Conservation (phyloP, 2,797 vertebrate species). For the Xenopus petersii region DNA sequence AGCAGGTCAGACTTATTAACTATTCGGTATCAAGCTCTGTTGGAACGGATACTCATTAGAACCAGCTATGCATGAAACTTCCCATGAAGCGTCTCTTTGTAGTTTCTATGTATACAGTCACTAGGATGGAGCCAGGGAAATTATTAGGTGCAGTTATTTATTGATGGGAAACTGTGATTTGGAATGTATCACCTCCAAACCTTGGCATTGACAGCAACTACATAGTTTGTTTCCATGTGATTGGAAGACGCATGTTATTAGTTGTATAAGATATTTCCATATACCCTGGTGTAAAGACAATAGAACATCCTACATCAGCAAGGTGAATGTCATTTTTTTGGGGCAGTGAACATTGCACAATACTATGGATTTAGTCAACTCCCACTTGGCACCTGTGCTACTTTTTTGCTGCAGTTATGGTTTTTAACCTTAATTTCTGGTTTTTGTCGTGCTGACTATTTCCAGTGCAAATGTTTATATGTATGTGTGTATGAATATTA, state of each 20-base stretch:
- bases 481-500: too few relatives aligned
- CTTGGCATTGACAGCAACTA: neutral
- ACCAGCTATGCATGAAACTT: conserved; percentile 41
- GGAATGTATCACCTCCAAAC: neutral
- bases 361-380: too few relatives aligned
- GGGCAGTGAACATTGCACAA: too few relatives aligned
- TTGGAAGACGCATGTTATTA: neutral
- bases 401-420: too few relatives aligned
- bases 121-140: conserved; percentile 11
- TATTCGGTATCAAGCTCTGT: conserved; percentile 41
- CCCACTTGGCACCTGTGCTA: too few relatives aligned
- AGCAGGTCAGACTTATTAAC: conserved; percentile 48
- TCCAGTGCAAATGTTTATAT: too few relatives aligned
- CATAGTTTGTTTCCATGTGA: neutral
- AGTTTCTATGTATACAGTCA: conserved; percentile 13
- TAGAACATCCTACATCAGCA: neutral
- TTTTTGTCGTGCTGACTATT: too few relatives aligned
- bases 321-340: neutral
- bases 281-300: neutral
- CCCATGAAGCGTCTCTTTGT: conserved; percentile 29
- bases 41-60: conserved; percentile 42
- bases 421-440: too few relatives aligned
- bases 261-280: neutral
- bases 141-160: neutral
- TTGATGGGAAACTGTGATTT: conserved; percentile 4